Evolutionary conservation across 2,113 vertebrate species (phyloP).

Genomic region (Cyanoliseus patagonus): DNA sequence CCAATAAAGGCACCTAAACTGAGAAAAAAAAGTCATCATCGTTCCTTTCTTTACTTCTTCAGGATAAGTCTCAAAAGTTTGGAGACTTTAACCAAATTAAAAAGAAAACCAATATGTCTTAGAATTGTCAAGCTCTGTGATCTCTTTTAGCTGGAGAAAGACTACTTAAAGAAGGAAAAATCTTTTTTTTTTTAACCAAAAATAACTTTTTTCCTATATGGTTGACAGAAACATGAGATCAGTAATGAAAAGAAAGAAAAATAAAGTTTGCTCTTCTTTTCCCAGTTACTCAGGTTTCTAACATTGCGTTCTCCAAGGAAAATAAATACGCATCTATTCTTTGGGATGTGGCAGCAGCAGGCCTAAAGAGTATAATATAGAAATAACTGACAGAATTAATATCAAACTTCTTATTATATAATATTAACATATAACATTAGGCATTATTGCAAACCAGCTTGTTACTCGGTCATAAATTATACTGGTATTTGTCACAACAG

Average conservation of each 20-base stretch:
- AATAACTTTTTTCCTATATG: not conserved
- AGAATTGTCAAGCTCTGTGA: not conserved
- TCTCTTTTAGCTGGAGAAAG: not conserved
- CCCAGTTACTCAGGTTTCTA: not conserved
- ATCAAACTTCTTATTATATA: not conserved
- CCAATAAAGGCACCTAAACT: not conserved
- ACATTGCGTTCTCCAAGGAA: not conserved
- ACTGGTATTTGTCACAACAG: not conserved
- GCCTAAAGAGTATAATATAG: not conserved
- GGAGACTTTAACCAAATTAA: not conserved
- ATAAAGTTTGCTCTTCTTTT: not conserved
- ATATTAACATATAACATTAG: not conserved
- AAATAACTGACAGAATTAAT: not conserved
- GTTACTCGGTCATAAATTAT: not conserved
- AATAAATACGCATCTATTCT: not conserved
- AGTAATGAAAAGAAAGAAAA: not conserved
- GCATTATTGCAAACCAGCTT: not conserved
- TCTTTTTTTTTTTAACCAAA: accelerated
- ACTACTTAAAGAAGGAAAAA: not conserved
- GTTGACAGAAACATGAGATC: not conserved
- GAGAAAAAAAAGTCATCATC: not conserved
- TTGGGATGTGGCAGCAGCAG: not conserved
- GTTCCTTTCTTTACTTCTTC: not conserved
- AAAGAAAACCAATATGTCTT: not conserved
- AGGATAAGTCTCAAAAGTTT: not conserved